Base-by-base conservation (phyloP, 2,888 invertebrate species). In the Himalopsyche japonica region DNA sequence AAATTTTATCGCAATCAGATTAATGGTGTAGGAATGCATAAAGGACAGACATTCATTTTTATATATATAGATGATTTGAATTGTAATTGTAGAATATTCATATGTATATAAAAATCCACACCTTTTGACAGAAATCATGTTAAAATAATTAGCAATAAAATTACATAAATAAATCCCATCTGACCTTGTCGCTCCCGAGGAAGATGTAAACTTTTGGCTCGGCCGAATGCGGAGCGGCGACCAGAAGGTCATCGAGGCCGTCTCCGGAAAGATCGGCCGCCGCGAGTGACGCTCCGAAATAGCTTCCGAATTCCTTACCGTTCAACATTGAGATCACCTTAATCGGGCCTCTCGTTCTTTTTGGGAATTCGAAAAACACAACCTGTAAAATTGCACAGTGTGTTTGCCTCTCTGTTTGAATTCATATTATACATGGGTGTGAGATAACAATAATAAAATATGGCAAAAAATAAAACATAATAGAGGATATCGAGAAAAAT, bases 221-320 rank as follows among this genome's bases (percentile, higher is more conserved):
- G 81, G 90, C 90, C 82, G 89, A 90, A 43, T 89, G 89, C 0
- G 95, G 95, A 0, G 95, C 94, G 0, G 94, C 94, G 3, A 95
- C 92, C 15, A 95, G 90, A 8, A 95, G 89, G 88, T 95, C 95
- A 86, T 94, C 93, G 15, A 91, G 90, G 0, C 91, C 92, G 88
- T 95, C 95, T 1, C 91, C 91, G 88, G 95, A 94, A 7, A 95
- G 88, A 89, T 95, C 95, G 70, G 93, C 93, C 4, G 93, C 92
- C n/a, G 93, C 89, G 10, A 95, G 88, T 2, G 94, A 89, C 30
- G 93, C 93, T 0, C 95, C 95, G 88, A 94, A 95, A 89, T 94
- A 95, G 88, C 94, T 94, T 0, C 95, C 95, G 83, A 93, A 89
- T 87, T 93, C 92, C 15, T 89, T 88, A 0, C 94, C 94, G 18